Evolutionary conservation across 2,888 invertebrate species (phyloP).

Genomic region (Schizaphis graminum): DNA sequence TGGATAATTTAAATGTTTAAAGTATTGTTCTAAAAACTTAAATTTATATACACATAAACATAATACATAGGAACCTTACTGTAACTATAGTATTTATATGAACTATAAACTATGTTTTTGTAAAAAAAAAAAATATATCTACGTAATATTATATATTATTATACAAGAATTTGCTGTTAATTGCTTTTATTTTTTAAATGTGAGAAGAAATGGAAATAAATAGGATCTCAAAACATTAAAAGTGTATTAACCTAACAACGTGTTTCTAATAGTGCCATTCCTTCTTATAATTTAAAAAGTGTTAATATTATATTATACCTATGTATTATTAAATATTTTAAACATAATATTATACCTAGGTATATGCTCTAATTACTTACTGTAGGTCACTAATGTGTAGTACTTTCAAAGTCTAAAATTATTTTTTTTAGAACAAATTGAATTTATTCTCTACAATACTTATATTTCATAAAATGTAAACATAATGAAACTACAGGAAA

Average conservation of each 20-base stretch:
- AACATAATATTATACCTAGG: neutral
- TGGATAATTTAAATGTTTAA: neutral
- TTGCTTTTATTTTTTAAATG: neutral
- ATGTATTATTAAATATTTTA: neutral
- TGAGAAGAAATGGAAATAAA: neutral
- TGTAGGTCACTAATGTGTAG: neutral
- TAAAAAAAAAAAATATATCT: neutral
- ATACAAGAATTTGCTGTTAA: neutral
- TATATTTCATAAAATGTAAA: neutral
- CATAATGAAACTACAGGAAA: neutral
- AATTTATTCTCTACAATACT: neutral
- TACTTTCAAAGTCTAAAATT: neutral
- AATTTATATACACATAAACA: neutral
- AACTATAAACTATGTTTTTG: neutral
- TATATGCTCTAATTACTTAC: conserved; percentile 10
- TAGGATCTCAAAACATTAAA: neutral
- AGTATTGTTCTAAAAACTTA: neutral
- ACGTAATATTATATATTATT: neutral
- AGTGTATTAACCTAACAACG: neutral
- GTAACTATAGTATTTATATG: neutral
- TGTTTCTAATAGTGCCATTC: neutral
- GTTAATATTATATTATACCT: neutral
- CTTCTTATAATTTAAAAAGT: conserved; percentile 7
- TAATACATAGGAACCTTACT: neutral
- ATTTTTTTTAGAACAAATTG: conserved; percentile 4